phyloP scores from a whole-genome alignment of 1,140 invertebrate genomes.

The Lithobius niger region DNA sequence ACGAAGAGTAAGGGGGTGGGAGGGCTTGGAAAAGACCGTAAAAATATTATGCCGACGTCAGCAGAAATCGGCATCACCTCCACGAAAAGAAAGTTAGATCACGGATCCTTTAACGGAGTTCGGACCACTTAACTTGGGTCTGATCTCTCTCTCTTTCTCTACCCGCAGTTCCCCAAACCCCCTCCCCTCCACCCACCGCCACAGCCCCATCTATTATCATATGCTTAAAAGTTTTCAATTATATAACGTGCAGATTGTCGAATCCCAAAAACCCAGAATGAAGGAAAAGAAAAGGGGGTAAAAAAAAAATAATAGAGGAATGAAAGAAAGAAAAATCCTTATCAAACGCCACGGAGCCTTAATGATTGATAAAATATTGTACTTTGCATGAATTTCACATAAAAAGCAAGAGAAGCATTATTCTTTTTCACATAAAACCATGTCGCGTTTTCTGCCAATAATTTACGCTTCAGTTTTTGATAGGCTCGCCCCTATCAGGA shows the following conservation, averaged over 20 bases:
- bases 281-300: background rate
- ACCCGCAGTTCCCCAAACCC: no score
- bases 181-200: background rate
- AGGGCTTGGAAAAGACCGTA: no score
- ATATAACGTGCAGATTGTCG: slow-evolving; percentile 4
- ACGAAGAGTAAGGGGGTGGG: no score
- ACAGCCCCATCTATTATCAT: background rate
- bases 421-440: slow-evolving; percentile 4
- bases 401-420: background rate
- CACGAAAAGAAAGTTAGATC: no score
- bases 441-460: background rate
- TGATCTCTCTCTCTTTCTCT: no score
- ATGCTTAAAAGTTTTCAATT: slow-evolving; percentile 8
- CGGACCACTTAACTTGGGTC: no score
- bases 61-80: no score
- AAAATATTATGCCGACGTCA: no score
- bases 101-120: no score
- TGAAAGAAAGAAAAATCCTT: background rate
- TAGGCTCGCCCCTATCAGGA: background rate
- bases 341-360: background rate
- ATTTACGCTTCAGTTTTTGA: slow-evolving; percentile 8
- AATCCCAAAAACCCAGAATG: background rate
- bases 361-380: slow-evolving; percentile 11
- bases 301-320: no score
- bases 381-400: slow-evolving; percentile 8